These are phyloP conservation scores for Phengaris arion DNA, from an alignment of 2,888 invertebrate species.

Conservation along the genomic window DNA sequence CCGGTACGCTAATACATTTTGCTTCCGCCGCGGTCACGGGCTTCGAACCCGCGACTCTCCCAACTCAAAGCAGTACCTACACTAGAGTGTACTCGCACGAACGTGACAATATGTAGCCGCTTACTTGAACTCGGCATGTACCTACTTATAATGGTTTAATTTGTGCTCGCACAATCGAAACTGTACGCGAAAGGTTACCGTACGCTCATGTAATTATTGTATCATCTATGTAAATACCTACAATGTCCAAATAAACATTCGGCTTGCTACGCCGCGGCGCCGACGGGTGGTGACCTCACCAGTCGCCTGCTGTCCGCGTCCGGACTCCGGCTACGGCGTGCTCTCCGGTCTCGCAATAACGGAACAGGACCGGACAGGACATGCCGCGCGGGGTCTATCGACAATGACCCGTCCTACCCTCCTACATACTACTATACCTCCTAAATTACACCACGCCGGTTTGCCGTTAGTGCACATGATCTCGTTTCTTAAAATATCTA, in stretches of 20 bases:
- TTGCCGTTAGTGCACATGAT: background rate
- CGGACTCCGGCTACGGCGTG: too few species aligned
- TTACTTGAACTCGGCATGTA: background rate
- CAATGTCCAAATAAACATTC: background rate
- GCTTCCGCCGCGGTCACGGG: background rate
- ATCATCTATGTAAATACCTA: background rate
- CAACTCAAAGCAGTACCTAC: background rate
- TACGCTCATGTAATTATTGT: background rate
- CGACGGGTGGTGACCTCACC: background rate
- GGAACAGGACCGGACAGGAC: background rate
- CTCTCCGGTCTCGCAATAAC: background rate
- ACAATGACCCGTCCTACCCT: too few species aligned
- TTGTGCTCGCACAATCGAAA: background rate
- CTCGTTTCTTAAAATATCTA: too few species aligned
- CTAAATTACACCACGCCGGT: background rate
- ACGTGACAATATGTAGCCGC: background rate
- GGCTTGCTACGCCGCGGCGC: background rate
- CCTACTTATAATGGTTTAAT: background rate
- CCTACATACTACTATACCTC: too few species aligned
- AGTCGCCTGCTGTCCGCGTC: too few species aligned
- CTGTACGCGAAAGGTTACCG: background rate
- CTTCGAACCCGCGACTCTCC: background rate
- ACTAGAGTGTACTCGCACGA: background rate
- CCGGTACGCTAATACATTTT: too few species aligned
- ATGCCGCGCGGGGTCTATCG: background rate